Evolutionary conservation across 1,140 invertebrate genomes (phyloP), one percentile per base, ranked within the genome.

Genomic region (Bombus superbus): DNA sequence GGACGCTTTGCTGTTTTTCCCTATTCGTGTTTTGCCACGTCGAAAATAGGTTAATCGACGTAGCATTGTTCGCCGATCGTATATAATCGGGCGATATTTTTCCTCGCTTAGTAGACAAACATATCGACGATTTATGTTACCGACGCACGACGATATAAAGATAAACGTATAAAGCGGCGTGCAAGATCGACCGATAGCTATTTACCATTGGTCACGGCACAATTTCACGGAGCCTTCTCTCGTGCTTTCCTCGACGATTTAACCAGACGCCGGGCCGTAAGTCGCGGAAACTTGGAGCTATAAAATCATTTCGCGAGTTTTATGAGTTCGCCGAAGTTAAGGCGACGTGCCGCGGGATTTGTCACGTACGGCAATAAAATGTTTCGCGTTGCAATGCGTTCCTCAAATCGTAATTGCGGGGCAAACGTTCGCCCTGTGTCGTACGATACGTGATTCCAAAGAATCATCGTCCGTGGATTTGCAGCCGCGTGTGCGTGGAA

Each of bases 231-330:
- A 5, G 73, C 38, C 47, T 22, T 10, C 15, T 15, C 18, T 11
- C n/a, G 44, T 32, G 44, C 42, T 47, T 53, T 35, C 32, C 66
- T 47, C 81, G 40, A 53, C 47, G 47, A 53, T 22, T 53, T 53
- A 53, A 53, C 47, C 47, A 53, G 47, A 53, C 47, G 47, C 47
- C 47, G 18, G 47, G 47, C 47, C 47, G 47, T 53, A 53, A 53
- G 47, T 32, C 11, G 28, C 72, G 66, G n/a, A 42, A 85, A 72
- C 47, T 59, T 84, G 8, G 11, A 47, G 42, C 44, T 71, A 72
- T 80, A 85, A 72, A 85, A 80, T 80, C 75, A 79, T 80, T 64
- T 72, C 83, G 42, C 40, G 68, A 73, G 77, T 80, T 85, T 85
- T 85, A 79, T 10, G 53, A 80, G 47, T 40, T 32, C 40, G 25